These are phyloP conservation scores for Heptranchias perlo DNA, from an alignment of 2,113 vertebrate species.

Conservation along the genomic window DNA sequence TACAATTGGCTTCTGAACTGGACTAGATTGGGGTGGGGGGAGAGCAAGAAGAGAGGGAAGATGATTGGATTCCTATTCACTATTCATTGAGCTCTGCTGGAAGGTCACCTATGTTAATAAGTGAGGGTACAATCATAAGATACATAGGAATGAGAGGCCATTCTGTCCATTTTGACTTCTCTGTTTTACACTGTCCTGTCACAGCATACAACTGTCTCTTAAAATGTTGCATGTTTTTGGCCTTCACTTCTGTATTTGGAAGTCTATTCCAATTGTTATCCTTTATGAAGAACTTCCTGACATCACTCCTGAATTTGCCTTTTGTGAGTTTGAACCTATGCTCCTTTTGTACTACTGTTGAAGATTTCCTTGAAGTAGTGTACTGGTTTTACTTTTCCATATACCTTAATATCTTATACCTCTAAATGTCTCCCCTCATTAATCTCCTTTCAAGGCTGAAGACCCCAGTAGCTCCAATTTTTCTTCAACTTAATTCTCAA, in stretches of 20 bases:
- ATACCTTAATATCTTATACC: neutral
- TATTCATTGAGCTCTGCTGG: neutral
- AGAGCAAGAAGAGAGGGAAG: neutral
- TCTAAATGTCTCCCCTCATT: neutral
- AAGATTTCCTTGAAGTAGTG: neutral
- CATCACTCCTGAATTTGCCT: neutral
- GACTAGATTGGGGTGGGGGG: too few species aligned
- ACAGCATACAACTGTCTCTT: neutral
- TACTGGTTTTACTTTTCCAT: neutral
- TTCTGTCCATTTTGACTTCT: neutral
- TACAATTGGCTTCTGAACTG: too few species aligned
- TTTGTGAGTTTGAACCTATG: neutral
- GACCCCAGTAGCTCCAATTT: neutral
- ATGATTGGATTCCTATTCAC: neutral
- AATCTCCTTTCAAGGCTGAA: neutral
- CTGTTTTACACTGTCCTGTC: neutral
- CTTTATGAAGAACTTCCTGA: neutral
- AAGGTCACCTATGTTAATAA: neutral
- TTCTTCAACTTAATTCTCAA: neutral
- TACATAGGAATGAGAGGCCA: neutral
- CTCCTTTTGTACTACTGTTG: neutral
- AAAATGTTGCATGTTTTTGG: neutral
- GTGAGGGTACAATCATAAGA: neutral
- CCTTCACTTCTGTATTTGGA: neutral
- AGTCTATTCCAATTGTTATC: neutral